phyloP scores from a whole-genome alignment of 2,888 invertebrate genomes.

The Megalurothrips usitatus region DNA sequence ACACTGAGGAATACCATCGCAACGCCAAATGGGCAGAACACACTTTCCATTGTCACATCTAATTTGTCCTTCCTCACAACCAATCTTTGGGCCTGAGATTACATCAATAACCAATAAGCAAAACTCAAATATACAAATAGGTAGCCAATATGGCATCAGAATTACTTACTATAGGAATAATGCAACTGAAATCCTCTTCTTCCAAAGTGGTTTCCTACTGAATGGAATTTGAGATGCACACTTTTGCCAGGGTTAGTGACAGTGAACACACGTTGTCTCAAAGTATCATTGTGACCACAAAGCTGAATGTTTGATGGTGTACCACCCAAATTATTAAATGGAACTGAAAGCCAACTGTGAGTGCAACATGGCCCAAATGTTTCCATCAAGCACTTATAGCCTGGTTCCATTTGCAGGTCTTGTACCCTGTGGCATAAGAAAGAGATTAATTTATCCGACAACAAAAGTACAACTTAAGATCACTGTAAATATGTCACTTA shows the following conservation, averaged over 20 bases:
- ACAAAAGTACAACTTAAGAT: background rate
- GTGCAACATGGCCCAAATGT: constrained; percentile 38
- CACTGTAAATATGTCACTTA: constrained; percentile 34
- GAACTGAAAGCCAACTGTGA: constrained; percentile 39
- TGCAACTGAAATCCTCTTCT: constrained; percentile 38
- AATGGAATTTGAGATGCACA: constrained; percentile 38
- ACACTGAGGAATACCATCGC: constrained; percentile 59
- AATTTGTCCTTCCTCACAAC: constrained; percentile 48
- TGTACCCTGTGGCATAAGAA: constrained; percentile 36
- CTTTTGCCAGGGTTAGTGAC: constrained; percentile 33
- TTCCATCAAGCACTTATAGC: constrained; percentile 36
- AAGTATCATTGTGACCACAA: constrained; percentile 35
- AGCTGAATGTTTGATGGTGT: constrained; percentile 32
- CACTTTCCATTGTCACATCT: constrained; percentile 58
- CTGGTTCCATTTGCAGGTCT: constrained; percentile 40
- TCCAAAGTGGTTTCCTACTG: constrained; percentile 35
- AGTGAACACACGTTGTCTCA: constrained; percentile 30
- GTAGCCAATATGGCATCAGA: background rate
- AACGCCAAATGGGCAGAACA: constrained; percentile 58
- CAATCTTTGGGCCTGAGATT: background rate
- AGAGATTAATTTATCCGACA: background rate
- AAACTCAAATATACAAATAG: background rate
- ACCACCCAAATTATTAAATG: constrained; percentile 36
- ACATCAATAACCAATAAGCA: background rate
- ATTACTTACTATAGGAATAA: constrained; percentile 36